Evolutionary conservation across 1,140 invertebrate species (phyloP).

Genomic region (Saccostrea cuccullata): DNA sequence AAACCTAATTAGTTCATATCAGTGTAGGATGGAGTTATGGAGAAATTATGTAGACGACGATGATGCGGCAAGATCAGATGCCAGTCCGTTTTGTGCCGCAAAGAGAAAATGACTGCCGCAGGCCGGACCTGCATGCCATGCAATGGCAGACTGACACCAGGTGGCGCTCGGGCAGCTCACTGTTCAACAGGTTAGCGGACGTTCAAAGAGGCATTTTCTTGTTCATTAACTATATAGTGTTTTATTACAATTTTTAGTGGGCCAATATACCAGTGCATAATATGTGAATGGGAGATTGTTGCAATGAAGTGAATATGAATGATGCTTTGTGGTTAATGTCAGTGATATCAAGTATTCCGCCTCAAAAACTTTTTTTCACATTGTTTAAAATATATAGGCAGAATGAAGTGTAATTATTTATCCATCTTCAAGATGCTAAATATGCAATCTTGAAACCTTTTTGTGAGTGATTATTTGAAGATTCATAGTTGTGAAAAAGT

Average conservation of each 20-base stretch:
- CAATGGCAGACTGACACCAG: conserved; percentile 18
- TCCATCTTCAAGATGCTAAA: conserved; percentile 3
- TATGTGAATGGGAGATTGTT: conserved; percentile 24
- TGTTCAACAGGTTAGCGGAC: conserved; percentile 1
- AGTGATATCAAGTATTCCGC: conserved; percentile 21
- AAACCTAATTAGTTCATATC: conserved; percentile 12
- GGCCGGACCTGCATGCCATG: conserved; percentile 16
- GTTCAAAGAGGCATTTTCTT: conserved; percentile 24
- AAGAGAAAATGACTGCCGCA: neutral
- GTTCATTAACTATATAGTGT: conserved; percentile 23
- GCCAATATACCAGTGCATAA: conserved; percentile 37
- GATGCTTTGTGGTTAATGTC: conserved; percentile 27
- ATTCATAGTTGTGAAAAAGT: neutral
- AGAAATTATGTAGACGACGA: neutral
- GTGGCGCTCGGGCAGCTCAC: conserved; percentile 3
- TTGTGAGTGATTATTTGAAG: neutral
- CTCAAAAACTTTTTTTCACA: neutral
- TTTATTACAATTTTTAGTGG: conserved; percentile 36
- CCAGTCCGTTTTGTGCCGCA: neutral
- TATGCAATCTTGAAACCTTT: conserved; percentile 14
- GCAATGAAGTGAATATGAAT: neutral
- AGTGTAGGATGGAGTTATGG: neutral
- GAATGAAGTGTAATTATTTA: neutral
- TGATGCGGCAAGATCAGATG: neutral
- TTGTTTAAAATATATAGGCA: neutral